phyloP scores from a whole-genome alignment of 2,888 invertebrate species.

The Lochmaea crataegi region DNA sequence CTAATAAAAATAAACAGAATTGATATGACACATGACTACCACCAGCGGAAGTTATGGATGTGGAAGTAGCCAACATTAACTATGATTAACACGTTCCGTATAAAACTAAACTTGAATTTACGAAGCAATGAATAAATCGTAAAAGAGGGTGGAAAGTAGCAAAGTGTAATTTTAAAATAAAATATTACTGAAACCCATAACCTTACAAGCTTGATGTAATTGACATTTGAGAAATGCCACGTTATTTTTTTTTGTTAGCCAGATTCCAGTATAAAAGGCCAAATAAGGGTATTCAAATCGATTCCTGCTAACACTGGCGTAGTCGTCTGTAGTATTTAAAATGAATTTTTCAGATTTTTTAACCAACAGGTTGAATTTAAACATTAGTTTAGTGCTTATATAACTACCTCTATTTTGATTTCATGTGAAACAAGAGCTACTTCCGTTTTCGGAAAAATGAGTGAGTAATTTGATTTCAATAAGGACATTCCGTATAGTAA shows the following conservation, averaged over 20 bases:
- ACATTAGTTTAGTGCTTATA: too few species aligned
- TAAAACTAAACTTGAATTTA: conserved; percentile 2
- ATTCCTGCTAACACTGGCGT: background rate
- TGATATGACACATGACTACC: too few species aligned
- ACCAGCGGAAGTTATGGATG: too few species aligned
- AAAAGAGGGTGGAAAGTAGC: conserved; percentile 19
- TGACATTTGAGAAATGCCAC: conserved; percentile 48
- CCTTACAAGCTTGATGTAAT: conserved; percentile 39
- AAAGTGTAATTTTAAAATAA: conserved; percentile 23
- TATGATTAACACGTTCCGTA: too few species aligned
- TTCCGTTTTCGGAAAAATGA: too few species aligned
- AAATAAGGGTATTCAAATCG: conserved; percentile 36
- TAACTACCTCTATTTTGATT: too few species aligned
- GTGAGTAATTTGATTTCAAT: background rate
- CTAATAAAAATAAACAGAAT: too few species aligned
- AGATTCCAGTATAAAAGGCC: conserved; percentile 39
- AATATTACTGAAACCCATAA: conserved; percentile 28
- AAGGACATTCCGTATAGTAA: background rate
- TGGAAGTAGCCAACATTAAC: too few species aligned
- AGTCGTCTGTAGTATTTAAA: too few species aligned
- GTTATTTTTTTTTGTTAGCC: conserved; percentile 35
- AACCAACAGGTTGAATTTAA: too few species aligned
- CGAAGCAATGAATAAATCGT: conserved; percentile 5
- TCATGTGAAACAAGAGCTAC: too few species aligned
- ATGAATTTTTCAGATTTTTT: too few species aligned